phyloP scores from a whole-genome alignment of 2,797 vertebrate species.

The Heteromormyrus szaboi region DNA sequence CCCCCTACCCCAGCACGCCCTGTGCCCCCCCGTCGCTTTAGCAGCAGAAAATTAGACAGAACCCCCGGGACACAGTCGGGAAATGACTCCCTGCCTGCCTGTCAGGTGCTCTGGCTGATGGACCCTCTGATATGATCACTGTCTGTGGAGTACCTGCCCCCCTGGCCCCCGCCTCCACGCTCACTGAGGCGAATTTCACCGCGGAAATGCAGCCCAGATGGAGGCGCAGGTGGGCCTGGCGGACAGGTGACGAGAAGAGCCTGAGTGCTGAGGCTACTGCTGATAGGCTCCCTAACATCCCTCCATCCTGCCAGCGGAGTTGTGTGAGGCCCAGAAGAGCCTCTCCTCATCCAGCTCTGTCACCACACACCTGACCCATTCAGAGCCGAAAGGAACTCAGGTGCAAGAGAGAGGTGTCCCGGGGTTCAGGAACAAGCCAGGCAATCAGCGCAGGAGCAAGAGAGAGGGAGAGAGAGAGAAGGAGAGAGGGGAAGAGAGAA shows the following conservation, averaged over 20 bases:
- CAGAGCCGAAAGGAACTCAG: background rate
- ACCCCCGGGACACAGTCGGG: background rate
- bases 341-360: background rate
- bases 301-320: background rate
- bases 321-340: background rate
- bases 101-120: background rate
- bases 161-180: conserved; percentile 5
- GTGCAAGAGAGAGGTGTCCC: background rate
- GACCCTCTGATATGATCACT: conserved; percentile 4
- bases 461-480: background rate
- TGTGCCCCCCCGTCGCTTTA: background rate
- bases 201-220: background rate
- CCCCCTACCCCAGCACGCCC: background rate
- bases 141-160: background rate
- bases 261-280: background rate
- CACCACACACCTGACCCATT: conserved; percentile 11
- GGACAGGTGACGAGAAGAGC: background rate
- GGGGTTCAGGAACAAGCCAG: background rate
- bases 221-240: background rate
- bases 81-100: conserved; percentile 21
- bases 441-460: background rate
- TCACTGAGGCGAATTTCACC: background rate
- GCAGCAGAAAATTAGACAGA: background rate
- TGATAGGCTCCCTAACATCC: background rate
- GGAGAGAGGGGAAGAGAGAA: background rate